Evolutionary conservation across 2,888 invertebrate species (phyloP).

Genomic region (Sminthurinus aureus): DNA sequence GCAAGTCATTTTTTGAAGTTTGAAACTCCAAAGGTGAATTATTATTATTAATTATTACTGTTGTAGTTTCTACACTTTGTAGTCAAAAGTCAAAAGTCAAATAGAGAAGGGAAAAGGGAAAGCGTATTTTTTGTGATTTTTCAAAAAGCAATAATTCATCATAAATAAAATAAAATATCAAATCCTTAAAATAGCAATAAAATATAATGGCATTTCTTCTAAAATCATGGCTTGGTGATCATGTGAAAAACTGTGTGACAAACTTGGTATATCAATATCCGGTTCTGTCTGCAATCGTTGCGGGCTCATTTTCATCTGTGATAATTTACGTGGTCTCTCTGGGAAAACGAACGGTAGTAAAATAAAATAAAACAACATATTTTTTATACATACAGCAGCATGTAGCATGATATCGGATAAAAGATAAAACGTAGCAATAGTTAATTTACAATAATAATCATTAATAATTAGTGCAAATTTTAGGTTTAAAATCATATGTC

Average conservation of each 20-base stretch:
- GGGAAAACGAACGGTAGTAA: neutral
- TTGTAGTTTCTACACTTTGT: too few relatives aligned
- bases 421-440: too few relatives aligned
- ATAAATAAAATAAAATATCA: too few relatives aligned
- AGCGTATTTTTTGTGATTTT: neutral
- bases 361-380: neutral
- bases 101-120: neutral
- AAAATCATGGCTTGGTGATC: neutral
- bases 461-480: too few relatives aligned
- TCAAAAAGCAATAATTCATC: neutral
- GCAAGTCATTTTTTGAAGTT: too few relatives aligned
- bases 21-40: too few relatives aligned
- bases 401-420: too few relatives aligned
- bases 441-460: too few relatives aligned
- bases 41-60: too few relatives aligned
- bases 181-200: neutral
- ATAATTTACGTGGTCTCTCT: neutral
- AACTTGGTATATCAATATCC: slow-evolving; percentile 6
- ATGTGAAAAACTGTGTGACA: neutral
- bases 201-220: neutral
- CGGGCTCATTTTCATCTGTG: slow-evolving; percentile 21
- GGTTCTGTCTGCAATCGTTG: neutral
- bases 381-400: too few relatives aligned
- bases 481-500: too few relatives aligned
- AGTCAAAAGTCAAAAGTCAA: too few relatives aligned